Conservation (phyloP, 2,113 vertebrate species). For the Phrynocephalus versicolor region DNA sequence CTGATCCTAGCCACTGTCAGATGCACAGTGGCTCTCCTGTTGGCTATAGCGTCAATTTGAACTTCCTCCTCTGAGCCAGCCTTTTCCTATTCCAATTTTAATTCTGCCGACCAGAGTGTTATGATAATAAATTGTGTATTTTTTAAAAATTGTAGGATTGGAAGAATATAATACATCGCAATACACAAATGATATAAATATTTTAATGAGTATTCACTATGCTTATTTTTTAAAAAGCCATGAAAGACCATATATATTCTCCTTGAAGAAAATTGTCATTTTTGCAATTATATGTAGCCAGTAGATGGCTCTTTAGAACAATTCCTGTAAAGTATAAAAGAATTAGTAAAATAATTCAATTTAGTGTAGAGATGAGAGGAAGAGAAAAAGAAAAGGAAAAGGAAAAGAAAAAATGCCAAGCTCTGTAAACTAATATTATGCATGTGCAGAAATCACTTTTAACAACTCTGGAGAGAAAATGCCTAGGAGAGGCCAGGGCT, state of each 20-base stretch:
- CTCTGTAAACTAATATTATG: neutral
- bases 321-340: neutral
- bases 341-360: neutral
- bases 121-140: too few relatives aligned
- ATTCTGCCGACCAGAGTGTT: too few relatives aligned
- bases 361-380: too few relatives aligned
- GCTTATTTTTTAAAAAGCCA: neutral
- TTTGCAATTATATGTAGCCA: neutral
- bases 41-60: too few relatives aligned
- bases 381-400: too few relatives aligned
- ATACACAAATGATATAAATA: neutral
- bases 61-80: too few relatives aligned
- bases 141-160: neutral
- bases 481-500: neutral
- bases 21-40: too few relatives aligned
- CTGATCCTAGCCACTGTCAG: too few relatives aligned
- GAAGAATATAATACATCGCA: too few relatives aligned
- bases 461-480: neutral
- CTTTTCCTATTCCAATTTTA: too few relatives aligned
- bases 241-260: neutral
- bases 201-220: neutral
- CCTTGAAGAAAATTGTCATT: neutral
- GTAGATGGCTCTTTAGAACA: neutral
- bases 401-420: neutral
- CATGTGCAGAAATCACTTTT: neutral